Conservation (phyloP, 2,113 vertebrate species). For the Polypterus senegalus region DNA sequence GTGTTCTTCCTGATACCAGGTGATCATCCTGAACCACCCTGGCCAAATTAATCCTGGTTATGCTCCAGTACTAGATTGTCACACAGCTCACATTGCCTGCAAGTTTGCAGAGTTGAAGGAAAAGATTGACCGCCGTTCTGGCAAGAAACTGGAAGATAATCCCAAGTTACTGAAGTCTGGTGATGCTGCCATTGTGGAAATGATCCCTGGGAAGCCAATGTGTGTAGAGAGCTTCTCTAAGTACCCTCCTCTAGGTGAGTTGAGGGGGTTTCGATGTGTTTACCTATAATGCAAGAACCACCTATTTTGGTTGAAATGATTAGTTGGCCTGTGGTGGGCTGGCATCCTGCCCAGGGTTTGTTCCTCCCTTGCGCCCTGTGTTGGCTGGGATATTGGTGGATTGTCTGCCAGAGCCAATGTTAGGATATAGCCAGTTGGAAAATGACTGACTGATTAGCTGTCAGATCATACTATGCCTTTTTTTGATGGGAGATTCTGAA, state of each 20-base stretch:
- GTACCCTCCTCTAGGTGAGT: constrained; percentile 56
- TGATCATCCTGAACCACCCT: constrained; percentile 64
- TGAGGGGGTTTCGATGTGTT: too few species aligned
- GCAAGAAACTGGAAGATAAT: constrained; percentile 60
- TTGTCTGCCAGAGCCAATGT: too few species aligned
- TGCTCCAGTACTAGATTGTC: constrained; percentile 57
- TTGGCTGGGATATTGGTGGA: too few species aligned
- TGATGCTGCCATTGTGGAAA: constrained; percentile 52
- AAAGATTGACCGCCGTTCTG: constrained; percentile 54
- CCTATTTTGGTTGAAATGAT: too few species aligned
- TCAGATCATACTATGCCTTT: too few species aligned
- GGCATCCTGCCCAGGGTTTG: too few species aligned
- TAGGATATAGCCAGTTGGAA: too few species aligned
- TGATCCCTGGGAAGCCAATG: constrained; percentile 56
- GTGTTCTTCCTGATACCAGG: constrained; percentile 29
- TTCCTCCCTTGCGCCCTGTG: too few species aligned
- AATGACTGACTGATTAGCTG: too few species aligned
- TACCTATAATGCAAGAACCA: too few species aligned
- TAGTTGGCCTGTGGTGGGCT: too few species aligned
- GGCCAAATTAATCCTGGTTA: constrained; percentile 54
- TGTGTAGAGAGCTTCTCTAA: constrained; percentile 58
- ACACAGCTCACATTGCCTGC: constrained; percentile 57
- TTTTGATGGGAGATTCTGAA: too few species aligned
- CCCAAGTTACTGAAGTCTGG: constrained; percentile 57
- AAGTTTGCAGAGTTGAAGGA: constrained; percentile 59